Evolutionary conservation across 2,797 vertebrate genomes (phyloP).

Genomic region (Crocodylus rhombifer): DNA sequence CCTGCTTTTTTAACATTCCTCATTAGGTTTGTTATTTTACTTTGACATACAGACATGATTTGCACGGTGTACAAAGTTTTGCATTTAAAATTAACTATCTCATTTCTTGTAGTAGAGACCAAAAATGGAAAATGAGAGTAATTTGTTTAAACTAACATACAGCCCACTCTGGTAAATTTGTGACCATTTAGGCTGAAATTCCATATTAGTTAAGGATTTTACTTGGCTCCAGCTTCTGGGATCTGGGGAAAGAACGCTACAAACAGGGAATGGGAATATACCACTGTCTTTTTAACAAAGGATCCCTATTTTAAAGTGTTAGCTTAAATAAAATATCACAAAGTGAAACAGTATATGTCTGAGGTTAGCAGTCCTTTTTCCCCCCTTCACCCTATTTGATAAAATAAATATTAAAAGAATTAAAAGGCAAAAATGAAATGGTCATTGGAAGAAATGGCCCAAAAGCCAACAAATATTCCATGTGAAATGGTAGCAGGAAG

Average conservation of each 20-base stretch:
- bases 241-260: constrained; percentile 39
- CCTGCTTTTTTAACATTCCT: constrained; percentile 83
- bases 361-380: constrained; percentile 27
- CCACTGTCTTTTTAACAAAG: constrained; percentile 37
- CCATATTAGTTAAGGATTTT: constrained; percentile 50
- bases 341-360: constrained; percentile 3
- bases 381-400: constrained; percentile 8
- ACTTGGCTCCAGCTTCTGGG: constrained; percentile 62
- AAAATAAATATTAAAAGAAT: constrained; percentile 29
- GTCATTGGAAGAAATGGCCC: constrained; percentile 28
- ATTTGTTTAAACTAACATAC: constrained; percentile 76
- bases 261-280: constrained; percentile 24
- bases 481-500: constrained; percentile 48
- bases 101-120: constrained; percentile 73
- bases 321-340: constrained; percentile 26
- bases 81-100: constrained; percentile 81
- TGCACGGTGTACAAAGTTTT: constrained; percentile 80
- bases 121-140: constrained; percentile 77
- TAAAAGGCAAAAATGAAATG: constrained; percentile 37
- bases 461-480: constrained; percentile 57
- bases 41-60: constrained; percentile 82
- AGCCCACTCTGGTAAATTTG: constrained; percentile 71
- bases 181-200: constrained; percentile 70
- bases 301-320: constrained; percentile 23
- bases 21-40: constrained; percentile 85